Percentiles rank a stretch among this genome's conserved stretches.
phyloP scores from a whole-genome alignment of 2,888 invertebrate genomes.

The Pyrgus malvae region DNA sequence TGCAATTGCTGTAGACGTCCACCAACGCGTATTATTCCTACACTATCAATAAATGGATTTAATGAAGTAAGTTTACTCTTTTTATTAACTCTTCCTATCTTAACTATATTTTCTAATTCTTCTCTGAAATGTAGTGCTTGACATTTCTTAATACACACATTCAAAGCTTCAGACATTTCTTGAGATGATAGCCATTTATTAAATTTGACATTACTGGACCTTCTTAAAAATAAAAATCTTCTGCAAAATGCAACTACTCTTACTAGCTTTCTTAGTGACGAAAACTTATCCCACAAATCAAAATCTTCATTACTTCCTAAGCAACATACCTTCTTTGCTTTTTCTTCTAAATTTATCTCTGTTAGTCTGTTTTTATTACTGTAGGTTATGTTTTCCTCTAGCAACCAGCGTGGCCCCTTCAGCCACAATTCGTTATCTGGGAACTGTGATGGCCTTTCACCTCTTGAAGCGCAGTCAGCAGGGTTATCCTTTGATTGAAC shows the following conservation, averaged over 20 bases:
- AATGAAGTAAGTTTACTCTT: conserved; percentile 30
- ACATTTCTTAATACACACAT: neutral
- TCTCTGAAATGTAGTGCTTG: conserved; percentile 1
- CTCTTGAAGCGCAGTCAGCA: conserved; percentile 35
- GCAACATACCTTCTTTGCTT: neutral
- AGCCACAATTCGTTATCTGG: conserved; percentile 25
- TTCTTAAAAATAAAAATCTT: conserved; percentile 25
- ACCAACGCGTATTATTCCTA: conserved; percentile 35
- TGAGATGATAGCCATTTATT: conserved; percentile 14
- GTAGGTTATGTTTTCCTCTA: conserved; percentile 5
- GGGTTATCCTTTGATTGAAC: conserved; percentile 24
- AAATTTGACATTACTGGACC: neutral
- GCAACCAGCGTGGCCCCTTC: conserved; percentile 30
- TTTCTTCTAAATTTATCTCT: conserved; percentile 23
- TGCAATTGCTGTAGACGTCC: conserved; percentile 32
- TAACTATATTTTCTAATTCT: conserved; percentile 6
- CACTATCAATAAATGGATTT: conserved; percentile 33
- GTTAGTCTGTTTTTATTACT: neutral
- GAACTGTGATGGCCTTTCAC: conserved; percentile 24
- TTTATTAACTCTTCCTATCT: conserved; percentile 5
- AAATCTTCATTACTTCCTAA: conserved; percentile 1
- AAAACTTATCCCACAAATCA: conserved; percentile 27
- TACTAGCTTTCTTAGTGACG: conserved; percentile 25
- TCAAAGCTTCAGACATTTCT: conserved; percentile 25
- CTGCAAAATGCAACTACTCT: conserved; percentile 28